These are phyloP conservation scores for Escarpia spicata DNA, from an alignment of 2,888 invertebrate genomes.

Conservation along the genomic window DNA sequence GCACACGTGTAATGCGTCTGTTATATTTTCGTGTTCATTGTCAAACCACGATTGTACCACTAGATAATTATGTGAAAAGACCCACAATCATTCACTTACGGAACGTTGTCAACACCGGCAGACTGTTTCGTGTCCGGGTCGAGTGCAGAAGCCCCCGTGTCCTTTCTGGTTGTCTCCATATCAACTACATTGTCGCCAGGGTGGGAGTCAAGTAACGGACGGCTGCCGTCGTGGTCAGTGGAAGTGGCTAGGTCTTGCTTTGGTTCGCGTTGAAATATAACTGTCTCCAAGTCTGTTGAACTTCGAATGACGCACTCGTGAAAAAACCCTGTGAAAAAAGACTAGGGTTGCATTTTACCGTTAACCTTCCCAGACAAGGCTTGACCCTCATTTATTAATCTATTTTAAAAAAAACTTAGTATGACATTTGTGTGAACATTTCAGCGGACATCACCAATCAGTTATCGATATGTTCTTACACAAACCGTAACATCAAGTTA, in stretches of 20 bases:
- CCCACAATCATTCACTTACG: not conserved
- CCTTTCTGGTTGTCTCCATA: not conserved
- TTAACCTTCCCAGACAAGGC: not conserved
- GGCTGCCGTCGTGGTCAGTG: not conserved
- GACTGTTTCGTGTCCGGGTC: not conserved
- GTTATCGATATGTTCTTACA: too few species aligned
- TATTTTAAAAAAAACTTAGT: too few species aligned
- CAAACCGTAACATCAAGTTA: too few species aligned
- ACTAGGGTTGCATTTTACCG: not conserved
- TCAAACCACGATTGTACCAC: not conserved
- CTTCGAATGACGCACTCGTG: not conserved
- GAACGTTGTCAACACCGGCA: not conserved
- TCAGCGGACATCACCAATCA: too few species aligned
- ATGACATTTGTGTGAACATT: too few species aligned
- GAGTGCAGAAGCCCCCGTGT: not conserved
- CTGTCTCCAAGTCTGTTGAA: not conserved
- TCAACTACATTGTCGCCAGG: not conserved
- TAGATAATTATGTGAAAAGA: not conserved
- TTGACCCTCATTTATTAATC: not conserved
- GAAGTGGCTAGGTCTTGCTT: not conserved
- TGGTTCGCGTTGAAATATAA: not conserved
- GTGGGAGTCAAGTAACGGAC: not conserved
- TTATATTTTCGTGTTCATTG: not conserved
- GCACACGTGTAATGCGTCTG: not conserved
- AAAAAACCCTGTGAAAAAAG: not conserved